phyloP scores from a whole-genome alignment of 2,888 invertebrate species.

The Proisotoma minuta region DNA sequence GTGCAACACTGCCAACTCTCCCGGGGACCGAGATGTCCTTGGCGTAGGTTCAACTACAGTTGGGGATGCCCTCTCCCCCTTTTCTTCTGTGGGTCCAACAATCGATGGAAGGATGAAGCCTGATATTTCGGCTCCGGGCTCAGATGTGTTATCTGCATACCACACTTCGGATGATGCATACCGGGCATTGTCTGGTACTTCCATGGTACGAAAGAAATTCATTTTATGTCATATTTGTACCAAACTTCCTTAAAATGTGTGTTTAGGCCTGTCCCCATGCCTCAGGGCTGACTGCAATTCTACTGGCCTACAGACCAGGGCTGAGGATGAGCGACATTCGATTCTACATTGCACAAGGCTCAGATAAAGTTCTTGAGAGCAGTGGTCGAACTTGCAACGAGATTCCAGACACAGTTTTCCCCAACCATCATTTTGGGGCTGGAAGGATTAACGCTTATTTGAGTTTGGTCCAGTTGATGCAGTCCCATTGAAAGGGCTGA shows the following conservation, averaged over 20 bases:
- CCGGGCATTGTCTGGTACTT: constrained; percentile 21
- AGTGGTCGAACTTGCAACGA: not conserved
- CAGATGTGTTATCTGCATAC: constrained; percentile 10
- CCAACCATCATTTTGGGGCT: not conserved
- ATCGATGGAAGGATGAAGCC: constrained; percentile 8
- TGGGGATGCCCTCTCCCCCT: constrained; percentile 6
- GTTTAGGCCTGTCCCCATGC: constrained; percentile 1
- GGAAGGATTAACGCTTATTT: not conserved
- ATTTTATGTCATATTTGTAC: not conserved
- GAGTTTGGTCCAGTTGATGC: too few species aligned
- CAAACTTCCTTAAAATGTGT: not conserved
- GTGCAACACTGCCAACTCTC: constrained; percentile 14
- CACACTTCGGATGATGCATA: constrained; percentile 4
- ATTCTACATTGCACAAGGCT: not conserved
- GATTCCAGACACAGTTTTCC: not conserved
- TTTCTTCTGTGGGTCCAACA: constrained; percentile 17
- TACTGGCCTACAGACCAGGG: not conserved
- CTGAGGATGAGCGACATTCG: not conserved
- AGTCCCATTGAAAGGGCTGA: too few species aligned
- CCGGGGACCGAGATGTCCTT: constrained; percentile 14
- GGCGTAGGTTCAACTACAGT: constrained; percentile 17
- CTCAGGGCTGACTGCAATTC: constrained; percentile 3
- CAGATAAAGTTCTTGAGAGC: not conserved
- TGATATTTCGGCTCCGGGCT: constrained; percentile 14
- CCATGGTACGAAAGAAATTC: constrained; percentile 14